Base-by-base conservation (phyloP, 2,113 vertebrate species). In the Epinephelus lanceolatus region DNA sequence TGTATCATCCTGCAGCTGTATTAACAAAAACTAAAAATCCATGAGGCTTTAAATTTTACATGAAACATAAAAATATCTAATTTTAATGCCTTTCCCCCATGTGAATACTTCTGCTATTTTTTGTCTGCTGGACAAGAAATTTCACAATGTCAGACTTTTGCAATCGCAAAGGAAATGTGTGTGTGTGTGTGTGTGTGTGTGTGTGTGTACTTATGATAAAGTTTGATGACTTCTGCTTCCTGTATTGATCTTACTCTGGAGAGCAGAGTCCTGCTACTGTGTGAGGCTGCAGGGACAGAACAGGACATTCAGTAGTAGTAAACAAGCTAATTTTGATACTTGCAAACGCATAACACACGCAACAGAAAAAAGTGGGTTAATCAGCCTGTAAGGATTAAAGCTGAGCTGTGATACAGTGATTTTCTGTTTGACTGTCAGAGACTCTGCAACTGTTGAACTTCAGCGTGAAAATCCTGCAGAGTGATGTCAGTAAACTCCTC, bases 191-290 rank as follows among this genome's bases (percentile, higher is more conserved):
- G 18, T 59, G 21, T 23, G 10, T 71, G 33, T 55, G 23, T 51
- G 47, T 27, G 56, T 57, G 25, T 67, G 25, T 17, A 6, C 57
- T 59, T 19, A 4, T 15, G 14, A 56, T 65, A 68, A 61, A 68
- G 62, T 69, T 60, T 33, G 53, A 60, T 53, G 53, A 73, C 62
- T 60, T 30, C 5, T 67, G 51, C 70, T 59, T 75, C 65, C 27
- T 57, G 0, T 71, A 45, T 74, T 42, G 71, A 56, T 71, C 57
- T 14, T 1, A 17, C n/a, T 9, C 11, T 10, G 8, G 1, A 19
- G 45, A 33, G 19, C 14, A 42, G 42, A 56, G 67, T 65, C 59
- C 69, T 25, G 71, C 37, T 30, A 8, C 15, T 57, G 1, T 59
- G n/a, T 45, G 37, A 72, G 53, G 14, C 37, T 13, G 37, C 33